These are phyloP conservation scores for Trichonephila inaurata DNA, from an alignment of 1,140 invertebrate species.

Conservation along the genomic window DNA sequence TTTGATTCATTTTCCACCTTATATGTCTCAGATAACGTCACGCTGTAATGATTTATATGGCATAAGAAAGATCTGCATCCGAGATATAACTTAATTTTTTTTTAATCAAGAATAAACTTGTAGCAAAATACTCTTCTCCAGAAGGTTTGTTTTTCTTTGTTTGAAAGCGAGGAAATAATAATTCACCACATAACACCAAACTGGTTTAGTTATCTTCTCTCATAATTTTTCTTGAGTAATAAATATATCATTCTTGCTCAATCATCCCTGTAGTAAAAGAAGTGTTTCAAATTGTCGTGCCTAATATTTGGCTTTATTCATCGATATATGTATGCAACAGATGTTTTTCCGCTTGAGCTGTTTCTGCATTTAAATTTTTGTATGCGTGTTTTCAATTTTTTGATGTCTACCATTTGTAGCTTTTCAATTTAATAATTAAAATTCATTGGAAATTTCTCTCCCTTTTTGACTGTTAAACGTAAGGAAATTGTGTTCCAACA, in stretches of 20 bases:
- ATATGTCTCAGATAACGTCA: background rate
- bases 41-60: background rate
- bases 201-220: constrained; percentile 16
- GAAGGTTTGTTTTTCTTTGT: background rate
- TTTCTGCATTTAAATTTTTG: background rate
- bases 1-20: background rate
- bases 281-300: background rate
- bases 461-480: too few relatives aligned
- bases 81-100: background rate
- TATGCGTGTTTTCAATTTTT: too few relatives aligned
- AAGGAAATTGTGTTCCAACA: too few relatives aligned
- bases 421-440: too few relatives aligned
- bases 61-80: background rate
- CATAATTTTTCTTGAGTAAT: background rate
- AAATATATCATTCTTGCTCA: background rate
- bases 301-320: background rate
- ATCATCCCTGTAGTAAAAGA: background rate
- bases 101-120: background rate
- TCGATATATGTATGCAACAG: background rate
- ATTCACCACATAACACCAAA: background rate
- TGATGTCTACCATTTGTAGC: too few relatives aligned
- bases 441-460: too few relatives aligned
- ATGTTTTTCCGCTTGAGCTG: constrained; percentile 11
- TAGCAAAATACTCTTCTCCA: background rate
- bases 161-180: background rate